Conservation (phyloP, 2,888 invertebrate genomes). For the Elysia crispata region DNA sequence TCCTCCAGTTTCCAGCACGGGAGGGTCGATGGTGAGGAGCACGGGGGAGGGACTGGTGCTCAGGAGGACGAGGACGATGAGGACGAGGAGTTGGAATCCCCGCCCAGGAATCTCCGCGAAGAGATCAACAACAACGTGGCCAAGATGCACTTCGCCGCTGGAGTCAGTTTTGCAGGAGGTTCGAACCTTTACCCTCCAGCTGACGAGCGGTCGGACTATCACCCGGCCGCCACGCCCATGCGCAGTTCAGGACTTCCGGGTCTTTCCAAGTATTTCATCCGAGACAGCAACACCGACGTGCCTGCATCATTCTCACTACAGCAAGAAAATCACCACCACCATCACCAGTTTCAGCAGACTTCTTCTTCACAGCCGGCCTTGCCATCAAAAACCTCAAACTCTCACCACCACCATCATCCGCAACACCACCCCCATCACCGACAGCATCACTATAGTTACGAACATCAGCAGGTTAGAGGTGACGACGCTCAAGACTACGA, state of each 20-base stretch:
- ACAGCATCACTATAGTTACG: not conserved
- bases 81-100: constrained; percentile 34
- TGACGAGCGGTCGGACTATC: not conserved
- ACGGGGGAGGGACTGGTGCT: not conserved
- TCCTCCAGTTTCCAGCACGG: not conserved
- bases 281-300: not conserved
- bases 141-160: not conserved
- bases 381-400: not conserved
- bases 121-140: constrained; percentile 45
- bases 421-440: not conserved
- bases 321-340: not conserved
- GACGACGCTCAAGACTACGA: not conserved
- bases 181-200: not conserved
- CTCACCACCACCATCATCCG: not conserved
- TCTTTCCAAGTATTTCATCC: constrained; percentile 14
- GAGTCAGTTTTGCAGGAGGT: not conserved
- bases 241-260: not conserved
- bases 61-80: constrained; percentile 36
- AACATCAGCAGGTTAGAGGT: not conserved
- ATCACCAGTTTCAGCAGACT: not conserved
- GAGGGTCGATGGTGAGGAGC: not conserved
- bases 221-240: not conserved
- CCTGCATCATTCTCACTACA: not conserved
- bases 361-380: not conserved
- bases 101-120: constrained; percentile 43